Conservation (phyloP, 2,797 vertebrate genomes). For the Cephalopachus bancanus region DNA sequence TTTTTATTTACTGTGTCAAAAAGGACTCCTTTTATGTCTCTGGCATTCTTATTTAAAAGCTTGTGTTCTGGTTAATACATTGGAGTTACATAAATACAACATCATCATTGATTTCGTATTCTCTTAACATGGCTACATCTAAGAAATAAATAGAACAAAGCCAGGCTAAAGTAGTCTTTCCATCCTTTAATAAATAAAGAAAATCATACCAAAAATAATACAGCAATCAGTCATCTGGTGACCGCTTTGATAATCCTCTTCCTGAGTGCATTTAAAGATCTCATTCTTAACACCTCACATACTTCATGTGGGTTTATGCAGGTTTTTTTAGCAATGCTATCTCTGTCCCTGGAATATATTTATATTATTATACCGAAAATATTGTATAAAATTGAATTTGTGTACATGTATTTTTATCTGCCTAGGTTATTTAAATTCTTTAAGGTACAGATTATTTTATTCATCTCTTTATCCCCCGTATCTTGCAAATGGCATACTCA, state of each 20-base stretch:
- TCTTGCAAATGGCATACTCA: background rate
- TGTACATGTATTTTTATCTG: background rate
- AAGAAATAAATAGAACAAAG: background rate
- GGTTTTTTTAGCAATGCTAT: background rate
- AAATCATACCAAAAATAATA: background rate
- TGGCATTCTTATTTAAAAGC: constrained; percentile 75
- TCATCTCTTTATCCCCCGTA: background rate
- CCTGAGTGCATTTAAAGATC: background rate
- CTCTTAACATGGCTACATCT: constrained; percentile 34
- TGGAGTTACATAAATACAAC: constrained; percentile 44
- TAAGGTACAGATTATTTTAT: background rate
- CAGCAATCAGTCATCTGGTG: background rate
- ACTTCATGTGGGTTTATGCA: background rate
- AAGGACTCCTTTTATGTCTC: constrained; percentile 71
- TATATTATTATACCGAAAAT: background rate
- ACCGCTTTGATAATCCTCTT: background rate
- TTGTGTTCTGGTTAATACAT: constrained; percentile 56
- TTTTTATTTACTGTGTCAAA: constrained; percentile 80
- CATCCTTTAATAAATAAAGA: background rate
- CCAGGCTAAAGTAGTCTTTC: background rate
- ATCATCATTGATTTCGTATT: constrained; percentile 16
- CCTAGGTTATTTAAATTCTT: background rate
- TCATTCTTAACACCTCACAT: background rate
- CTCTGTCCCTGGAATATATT: background rate
- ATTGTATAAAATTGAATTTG: background rate